phyloP scores from a whole-genome alignment of 2,113 vertebrate genomes.

The Danio rerio region DNA sequence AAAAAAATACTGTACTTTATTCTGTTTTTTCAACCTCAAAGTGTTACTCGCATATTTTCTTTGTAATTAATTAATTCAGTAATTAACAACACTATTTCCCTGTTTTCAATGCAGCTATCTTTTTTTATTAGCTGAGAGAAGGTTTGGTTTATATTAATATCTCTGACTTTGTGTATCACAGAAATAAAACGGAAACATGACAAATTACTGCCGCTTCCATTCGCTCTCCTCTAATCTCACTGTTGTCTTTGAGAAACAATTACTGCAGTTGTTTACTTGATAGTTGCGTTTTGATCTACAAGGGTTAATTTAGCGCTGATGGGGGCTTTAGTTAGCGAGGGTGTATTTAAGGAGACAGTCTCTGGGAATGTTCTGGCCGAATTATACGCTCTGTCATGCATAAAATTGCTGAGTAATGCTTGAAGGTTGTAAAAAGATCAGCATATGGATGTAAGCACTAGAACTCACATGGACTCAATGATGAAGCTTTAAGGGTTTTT shows the following conservation, averaged over 20 bases:
- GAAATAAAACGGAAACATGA: background rate
- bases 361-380: slow-evolving; percentile 1
- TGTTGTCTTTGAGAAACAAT: background rate
- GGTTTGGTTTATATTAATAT: too few species aligned
- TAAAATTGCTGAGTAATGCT: slow-evolving; percentile 4
- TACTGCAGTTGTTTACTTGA: background rate
- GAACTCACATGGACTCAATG: background rate
- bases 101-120: too few species aligned
- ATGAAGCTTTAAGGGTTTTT: background rate
- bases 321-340: slow-evolving; percentile 22
- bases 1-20: too few species aligned
- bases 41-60: too few species aligned
- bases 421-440: background rate
- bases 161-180: too few species aligned
- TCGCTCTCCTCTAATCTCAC: background rate
- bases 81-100: too few species aligned
- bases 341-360: slow-evolving; percentile 10
- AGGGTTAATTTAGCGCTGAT: slow-evolving; percentile 37
- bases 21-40: too few species aligned
- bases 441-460: background rate
- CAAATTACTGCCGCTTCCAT: background rate
- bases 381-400: slow-evolving; percentile 10
- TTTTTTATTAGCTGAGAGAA: too few species aligned
- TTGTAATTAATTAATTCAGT: too few species aligned
- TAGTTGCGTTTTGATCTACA: background rate